These are phyloP conservation scores for Tinea semifulvella DNA, from an alignment of 2,888 invertebrate species.

Conservation along the genomic window DNA sequence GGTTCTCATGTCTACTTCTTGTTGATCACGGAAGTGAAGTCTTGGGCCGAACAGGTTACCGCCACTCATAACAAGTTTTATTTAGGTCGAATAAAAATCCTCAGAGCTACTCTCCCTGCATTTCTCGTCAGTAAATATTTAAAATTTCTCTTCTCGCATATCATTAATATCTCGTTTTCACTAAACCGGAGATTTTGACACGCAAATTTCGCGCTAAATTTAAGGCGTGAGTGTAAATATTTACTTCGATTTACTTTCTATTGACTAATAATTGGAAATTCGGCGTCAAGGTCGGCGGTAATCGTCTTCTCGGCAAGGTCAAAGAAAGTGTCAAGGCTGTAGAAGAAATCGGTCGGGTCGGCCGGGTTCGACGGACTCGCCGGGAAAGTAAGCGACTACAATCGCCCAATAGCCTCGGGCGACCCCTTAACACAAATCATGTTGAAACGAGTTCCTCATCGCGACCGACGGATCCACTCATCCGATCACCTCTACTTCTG, in stretches of 20 bases:
- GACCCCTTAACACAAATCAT: conserved; percentile 60
- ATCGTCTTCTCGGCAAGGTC: conserved; percentile 42
- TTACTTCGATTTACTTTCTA: conserved; percentile 53
- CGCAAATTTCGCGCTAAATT: conserved; percentile 50
- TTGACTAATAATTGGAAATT: conserved; percentile 25
- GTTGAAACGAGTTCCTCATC: conserved; percentile 46
- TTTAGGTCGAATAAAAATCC: conserved; percentile 53
- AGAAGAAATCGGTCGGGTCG: conserved; percentile 58
- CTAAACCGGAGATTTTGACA: conserved; percentile 41
- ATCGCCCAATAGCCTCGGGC: conserved; percentile 29
- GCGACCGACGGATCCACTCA: conserved; percentile 24
- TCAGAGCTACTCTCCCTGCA: conserved; percentile 49
- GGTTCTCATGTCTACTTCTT: conserved; percentile 1
- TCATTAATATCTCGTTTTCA: conserved; percentile 63
- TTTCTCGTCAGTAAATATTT: conserved; percentile 59
- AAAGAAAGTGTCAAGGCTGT: conserved; percentile 65
- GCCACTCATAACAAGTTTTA: conserved; percentile 52
- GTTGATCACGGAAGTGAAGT: conserved; percentile 12
- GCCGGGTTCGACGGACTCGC: conserved; percentile 39
- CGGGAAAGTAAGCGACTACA: conserved; percentile 51
- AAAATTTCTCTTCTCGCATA: conserved; percentile 66
- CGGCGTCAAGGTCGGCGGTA: conserved; percentile 45
- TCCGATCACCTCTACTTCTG: conserved; percentile 7
- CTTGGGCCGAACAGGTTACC: conserved; percentile 16
- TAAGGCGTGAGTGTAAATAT: conserved; percentile 54